Conservation (phyloP, 2,113 vertebrate species). For the Brachypodius melanocephalos region DNA sequence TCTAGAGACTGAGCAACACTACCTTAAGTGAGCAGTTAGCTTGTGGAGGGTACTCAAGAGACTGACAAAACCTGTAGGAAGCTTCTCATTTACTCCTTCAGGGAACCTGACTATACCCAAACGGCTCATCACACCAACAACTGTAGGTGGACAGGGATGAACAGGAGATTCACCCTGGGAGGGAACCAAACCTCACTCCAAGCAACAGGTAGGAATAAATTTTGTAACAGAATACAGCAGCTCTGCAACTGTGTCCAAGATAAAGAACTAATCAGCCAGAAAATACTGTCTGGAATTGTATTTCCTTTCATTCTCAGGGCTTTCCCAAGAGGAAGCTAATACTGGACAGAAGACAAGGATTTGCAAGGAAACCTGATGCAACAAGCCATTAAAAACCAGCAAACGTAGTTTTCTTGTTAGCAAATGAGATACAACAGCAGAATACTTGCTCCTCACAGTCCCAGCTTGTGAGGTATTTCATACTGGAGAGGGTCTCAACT, state of each 20-base stretch:
- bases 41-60: not conserved
- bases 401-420: not conserved
- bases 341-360: not conserved
- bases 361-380: not conserved
- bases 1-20: not conserved
- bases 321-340: not conserved
- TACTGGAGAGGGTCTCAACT: not conserved
- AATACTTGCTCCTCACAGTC: not conserved
- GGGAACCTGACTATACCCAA: not conserved
- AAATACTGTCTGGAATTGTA: not conserved
- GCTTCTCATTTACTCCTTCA: not conserved
- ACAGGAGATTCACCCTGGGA: not conserved
- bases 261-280: not conserved
- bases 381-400: not conserved
- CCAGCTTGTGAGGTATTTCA: not conserved
- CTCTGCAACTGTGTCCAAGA: not conserved
- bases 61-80: conserved; percentile 2
- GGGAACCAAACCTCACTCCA: not conserved
- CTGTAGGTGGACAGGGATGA: not conserved
- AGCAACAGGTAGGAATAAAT: not conserved
- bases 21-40: not conserved
- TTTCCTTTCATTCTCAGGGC: not conserved
- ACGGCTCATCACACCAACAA: not conserved
- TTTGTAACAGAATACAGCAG: not conserved
- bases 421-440: not conserved